Evolutionary conservation across 2,113 vertebrate species (phyloP).

Genomic region (Macrotis lagotis): DNA sequence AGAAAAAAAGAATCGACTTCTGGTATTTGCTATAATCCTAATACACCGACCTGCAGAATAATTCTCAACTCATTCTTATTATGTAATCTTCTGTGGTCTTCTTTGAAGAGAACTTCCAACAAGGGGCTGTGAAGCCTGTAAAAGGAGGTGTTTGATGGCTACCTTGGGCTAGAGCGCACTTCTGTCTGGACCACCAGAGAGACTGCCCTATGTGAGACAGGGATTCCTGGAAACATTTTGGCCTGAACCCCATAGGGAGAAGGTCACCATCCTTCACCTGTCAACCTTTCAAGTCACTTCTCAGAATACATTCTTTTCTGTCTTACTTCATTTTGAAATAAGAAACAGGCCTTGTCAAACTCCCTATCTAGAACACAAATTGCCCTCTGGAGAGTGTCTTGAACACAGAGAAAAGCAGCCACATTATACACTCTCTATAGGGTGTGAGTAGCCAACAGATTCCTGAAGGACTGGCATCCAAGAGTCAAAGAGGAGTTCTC

Average conservation of each 20-base stretch:
- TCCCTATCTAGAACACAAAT: not conserved
- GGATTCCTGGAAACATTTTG: not conserved
- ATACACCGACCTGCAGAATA: too few relatives aligned
- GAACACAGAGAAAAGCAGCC: not conserved
- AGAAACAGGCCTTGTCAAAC: not conserved
- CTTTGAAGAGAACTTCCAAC: too few relatives aligned
- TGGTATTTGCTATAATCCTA: too few relatives aligned
- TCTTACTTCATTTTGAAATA: not conserved
- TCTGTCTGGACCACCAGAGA: too few relatives aligned
- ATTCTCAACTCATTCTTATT: too few relatives aligned
- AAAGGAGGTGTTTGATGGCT: too few relatives aligned
- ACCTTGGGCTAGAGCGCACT: too few relatives aligned
- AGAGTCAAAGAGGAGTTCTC: not conserved
- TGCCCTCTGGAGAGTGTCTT: not conserved
- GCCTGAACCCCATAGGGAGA: not conserved
- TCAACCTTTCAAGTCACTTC: not conserved
- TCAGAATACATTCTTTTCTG: not conserved
- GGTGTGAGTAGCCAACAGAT: not conserved
- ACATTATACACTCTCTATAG: not conserved
- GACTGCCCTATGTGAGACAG: not conserved
- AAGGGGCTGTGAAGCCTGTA: too few relatives aligned
- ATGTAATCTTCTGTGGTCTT: too few relatives aligned
- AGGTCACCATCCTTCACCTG: not conserved
- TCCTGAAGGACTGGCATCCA: not conserved
- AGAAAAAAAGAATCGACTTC: too few relatives aligned